Evolutionary conservation across 2,888 invertebrate genomes (phyloP).

Genomic region (Patella pellucida): DNA sequence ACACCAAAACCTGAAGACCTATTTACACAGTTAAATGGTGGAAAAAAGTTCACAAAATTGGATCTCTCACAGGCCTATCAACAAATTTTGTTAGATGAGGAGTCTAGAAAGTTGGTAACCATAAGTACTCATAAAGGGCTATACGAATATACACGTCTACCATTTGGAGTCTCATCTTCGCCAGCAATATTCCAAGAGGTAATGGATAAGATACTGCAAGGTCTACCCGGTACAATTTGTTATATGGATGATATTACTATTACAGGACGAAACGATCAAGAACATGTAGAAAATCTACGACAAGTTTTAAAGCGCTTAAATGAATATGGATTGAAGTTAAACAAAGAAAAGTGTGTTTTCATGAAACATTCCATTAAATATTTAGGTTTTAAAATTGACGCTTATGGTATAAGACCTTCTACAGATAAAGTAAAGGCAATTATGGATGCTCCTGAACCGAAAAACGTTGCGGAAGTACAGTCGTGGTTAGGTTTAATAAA

Average conservation of each 20-base stretch:
- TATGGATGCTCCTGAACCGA: conserved; percentile 44
- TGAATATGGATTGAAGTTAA: conserved; percentile 17
- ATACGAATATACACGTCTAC: conserved; percentile 32
- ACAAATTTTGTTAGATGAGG: conserved; percentile 38
- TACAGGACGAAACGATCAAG: conserved; percentile 8
- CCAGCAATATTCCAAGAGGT: conserved; percentile 37
- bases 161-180: conserved; percentile 35
- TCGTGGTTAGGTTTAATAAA: conserved; percentile 32
- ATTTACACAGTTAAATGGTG: conserved; percentile 22
- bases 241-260: conserved; percentile 45
- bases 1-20: conserved; percentile 32
- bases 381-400: conserved; percentile 25
- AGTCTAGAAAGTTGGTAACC: conserved; percentile 28
- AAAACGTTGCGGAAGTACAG: conserved; percentile 42
- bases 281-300: conserved; percentile 13
- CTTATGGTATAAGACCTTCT: conserved; percentile 28
- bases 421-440: no score
- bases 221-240: conserved; percentile 26
- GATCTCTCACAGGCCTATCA: conserved; percentile 41
- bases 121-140: conserved; percentile 45
- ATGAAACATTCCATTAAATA: conserved; percentile 15
- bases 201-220: conserved; percentile 40
- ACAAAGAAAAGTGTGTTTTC: conserved; percentile 22
- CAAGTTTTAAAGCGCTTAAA: conserved; percentile 14
- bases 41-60: conserved; percentile 35